phyloP scores from a whole-genome alignment of 2,113 vertebrate species.

The Copsychus sechellarum region DNA sequence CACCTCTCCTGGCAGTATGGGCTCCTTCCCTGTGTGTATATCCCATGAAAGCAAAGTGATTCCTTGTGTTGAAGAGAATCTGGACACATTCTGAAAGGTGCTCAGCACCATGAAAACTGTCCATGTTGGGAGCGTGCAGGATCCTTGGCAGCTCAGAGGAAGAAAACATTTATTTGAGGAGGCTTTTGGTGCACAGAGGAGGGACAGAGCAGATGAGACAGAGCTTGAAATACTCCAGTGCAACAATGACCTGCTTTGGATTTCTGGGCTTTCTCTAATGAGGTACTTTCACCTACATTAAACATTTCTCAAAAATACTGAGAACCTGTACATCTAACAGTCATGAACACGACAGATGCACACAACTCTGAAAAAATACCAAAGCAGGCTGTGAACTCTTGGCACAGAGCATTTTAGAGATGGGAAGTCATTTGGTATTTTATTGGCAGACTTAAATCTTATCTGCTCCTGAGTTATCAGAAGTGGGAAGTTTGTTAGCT shows the following conservation, averaged over 20 bases:
- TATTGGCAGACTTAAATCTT: background rate
- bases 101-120: background rate
- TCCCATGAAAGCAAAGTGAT: background rate
- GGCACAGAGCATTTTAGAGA: background rate
- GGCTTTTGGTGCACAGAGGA: background rate
- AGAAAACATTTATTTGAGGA: background rate
- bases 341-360: background rate
- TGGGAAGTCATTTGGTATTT: background rate
- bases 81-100: background rate
- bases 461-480: conserved; percentile 28
- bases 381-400: background rate
- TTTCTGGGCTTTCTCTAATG: background rate
- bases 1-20: background rate
- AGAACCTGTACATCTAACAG: background rate
- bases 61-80: background rate
- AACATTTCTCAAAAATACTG: background rate
- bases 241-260: background rate
- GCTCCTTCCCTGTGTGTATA: fast-evolving
- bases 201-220: background rate
- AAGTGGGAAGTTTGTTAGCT: conserved; percentile 14
- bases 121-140: fast-evolving
- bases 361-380: background rate
- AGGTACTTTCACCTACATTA: background rate
- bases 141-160: background rate
- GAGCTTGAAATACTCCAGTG: background rate